Percentiles rank a stretch among this genome's conserved stretches.
phyloP scores from a whole-genome alignment of 1,140 invertebrate species.

The Hycleus cichorii region DNA sequence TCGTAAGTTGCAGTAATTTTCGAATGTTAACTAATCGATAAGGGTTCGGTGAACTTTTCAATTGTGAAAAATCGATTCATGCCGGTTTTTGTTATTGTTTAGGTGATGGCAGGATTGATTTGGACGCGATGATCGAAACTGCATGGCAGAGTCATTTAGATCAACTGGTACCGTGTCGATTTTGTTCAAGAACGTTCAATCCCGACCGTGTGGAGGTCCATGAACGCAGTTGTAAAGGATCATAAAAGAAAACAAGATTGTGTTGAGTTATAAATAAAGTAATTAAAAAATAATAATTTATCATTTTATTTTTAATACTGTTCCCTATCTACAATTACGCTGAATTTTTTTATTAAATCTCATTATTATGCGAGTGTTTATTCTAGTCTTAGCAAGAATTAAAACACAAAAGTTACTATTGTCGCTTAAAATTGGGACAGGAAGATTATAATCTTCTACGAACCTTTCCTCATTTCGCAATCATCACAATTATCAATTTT shows the following conservation, averaged over 20 bases:
- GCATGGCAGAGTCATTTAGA: slow-evolving; percentile 51
- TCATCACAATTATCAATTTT: too few species aligned
- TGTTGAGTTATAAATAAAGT: too few species aligned
- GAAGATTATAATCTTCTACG: too few species aligned
- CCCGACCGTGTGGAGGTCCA: slow-evolving; percentile 62
- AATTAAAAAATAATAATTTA: too few species aligned
- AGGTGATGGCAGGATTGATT: slow-evolving; percentile 46
- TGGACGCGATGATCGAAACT: slow-evolving; percentile 46
- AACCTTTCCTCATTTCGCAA: too few species aligned
- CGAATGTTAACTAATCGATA: background rate
- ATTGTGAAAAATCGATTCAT: background rate
- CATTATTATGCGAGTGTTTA: too few species aligned
- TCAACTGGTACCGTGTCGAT: slow-evolving; percentile 56
- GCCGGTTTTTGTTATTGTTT: slow-evolving; percentile 14
- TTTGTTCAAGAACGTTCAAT: slow-evolving; percentile 62
- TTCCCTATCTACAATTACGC: too few species aligned
- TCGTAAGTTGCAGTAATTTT: slow-evolving; percentile 34
- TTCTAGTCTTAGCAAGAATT: too few species aligned
- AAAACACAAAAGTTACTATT: too few species aligned
- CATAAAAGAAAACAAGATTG: background rate
- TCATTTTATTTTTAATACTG: too few species aligned
- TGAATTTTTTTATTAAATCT: too few species aligned
- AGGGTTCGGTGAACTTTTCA: background rate
- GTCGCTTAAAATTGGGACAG: too few species aligned
- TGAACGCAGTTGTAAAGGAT: slow-evolving; percentile 53